Percentiles rank a stretch among this genome's conserved stretches.
Conservation (phyloP, 1,140 invertebrate species). For the Drosophila parabipectinata region DNA sequence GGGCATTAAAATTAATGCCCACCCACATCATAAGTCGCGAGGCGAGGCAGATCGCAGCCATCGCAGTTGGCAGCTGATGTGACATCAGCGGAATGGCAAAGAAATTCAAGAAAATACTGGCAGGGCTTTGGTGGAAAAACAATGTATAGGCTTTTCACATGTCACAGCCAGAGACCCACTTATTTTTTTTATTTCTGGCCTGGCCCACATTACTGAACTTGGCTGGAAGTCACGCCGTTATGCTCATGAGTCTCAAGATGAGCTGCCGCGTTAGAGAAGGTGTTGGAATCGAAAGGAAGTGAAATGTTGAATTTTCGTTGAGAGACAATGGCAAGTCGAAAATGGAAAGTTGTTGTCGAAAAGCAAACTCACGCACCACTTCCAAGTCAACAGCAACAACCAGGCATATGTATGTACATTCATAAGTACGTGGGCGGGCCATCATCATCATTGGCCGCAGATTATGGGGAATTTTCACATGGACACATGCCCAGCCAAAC, state of each 20-base stretch:
- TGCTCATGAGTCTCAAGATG: slow-evolving; percentile 42
- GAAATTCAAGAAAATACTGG: slow-evolving; percentile 31
- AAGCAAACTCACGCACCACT: slow-evolving; percentile 41
- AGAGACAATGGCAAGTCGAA: slow-evolving; percentile 59
- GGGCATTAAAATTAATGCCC: slow-evolving; percentile 67
- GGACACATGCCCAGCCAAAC: slow-evolving; percentile 25
- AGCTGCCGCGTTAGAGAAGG: slow-evolving; percentile 20
- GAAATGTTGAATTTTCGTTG: slow-evolving; percentile 60
- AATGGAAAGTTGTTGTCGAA: slow-evolving; percentile 68
- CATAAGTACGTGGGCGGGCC: slow-evolving; percentile 31
- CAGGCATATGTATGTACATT: background rate
- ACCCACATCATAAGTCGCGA: slow-evolving; percentile 31
- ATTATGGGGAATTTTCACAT: slow-evolving; percentile 58
- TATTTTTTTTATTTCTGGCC: slow-evolving; percentile 2
- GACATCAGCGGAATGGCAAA: slow-evolving; percentile 28
- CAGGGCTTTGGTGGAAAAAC: slow-evolving; percentile 23
- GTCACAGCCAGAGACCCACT: slow-evolving; percentile 32
- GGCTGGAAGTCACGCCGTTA: slow-evolving; percentile 60
- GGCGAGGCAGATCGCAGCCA: slow-evolving; percentile 11
- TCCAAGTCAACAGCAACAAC: slow-evolving; percentile 30
- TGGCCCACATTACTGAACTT: slow-evolving; percentile 47
- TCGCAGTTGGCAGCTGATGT: slow-evolving; percentile 11
- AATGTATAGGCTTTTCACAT: slow-evolving; percentile 57
- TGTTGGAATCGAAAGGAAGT: slow-evolving; percentile 69
- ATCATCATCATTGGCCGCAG: slow-evolving; percentile 22